Conservation (phyloP, 2,888 invertebrate species). For the Amblyteles armatorius region DNA sequence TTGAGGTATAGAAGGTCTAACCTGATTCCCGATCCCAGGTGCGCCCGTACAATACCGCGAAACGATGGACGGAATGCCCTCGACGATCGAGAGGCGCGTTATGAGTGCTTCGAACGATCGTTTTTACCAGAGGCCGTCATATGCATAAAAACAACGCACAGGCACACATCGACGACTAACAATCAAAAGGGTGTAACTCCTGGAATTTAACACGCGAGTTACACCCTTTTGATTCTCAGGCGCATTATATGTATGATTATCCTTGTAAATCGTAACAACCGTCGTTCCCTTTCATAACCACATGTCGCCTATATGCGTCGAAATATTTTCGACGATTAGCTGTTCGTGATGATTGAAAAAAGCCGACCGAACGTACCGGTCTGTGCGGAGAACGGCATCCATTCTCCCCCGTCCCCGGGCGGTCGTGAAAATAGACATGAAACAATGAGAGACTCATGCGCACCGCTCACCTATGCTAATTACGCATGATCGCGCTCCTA, state of each 20-base stretch:
- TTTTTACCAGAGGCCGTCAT: background rate
- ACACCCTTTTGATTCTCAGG: too few species aligned
- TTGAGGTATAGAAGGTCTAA: constrained; percentile 1
- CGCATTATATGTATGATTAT: background rate
- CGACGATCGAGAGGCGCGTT: constrained; percentile 25
- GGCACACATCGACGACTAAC: too few species aligned
- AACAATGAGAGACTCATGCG: constrained; percentile 55
- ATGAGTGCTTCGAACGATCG: background rate
- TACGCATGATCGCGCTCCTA: constrained; percentile 32
- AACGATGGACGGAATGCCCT: constrained; percentile 23
- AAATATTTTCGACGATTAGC: constrained; percentile 15
- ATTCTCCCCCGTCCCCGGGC: background rate
- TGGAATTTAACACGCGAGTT: too few species aligned
- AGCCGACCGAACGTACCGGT: constrained; percentile 30
- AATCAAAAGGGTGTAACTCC: too few species aligned
- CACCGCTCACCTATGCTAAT: constrained; percentile 53
- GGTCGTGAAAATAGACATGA: constrained; percentile 57
- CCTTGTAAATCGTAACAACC: background rate
- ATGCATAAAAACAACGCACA: background rate
- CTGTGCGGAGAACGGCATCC: constrained; percentile 33
- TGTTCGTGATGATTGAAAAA: constrained; percentile 42
- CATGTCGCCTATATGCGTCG: background rate
- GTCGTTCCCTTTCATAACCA: background rate
- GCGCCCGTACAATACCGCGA: constrained; percentile 30
- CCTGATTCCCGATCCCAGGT: constrained; percentile 37